Percentiles rank a stretch among this genome's conserved stretches.
Evolutionary conservation across 35 echinoderm and acorn worm species (phyloP).

Genomic region (Diadema setosum): DNA sequence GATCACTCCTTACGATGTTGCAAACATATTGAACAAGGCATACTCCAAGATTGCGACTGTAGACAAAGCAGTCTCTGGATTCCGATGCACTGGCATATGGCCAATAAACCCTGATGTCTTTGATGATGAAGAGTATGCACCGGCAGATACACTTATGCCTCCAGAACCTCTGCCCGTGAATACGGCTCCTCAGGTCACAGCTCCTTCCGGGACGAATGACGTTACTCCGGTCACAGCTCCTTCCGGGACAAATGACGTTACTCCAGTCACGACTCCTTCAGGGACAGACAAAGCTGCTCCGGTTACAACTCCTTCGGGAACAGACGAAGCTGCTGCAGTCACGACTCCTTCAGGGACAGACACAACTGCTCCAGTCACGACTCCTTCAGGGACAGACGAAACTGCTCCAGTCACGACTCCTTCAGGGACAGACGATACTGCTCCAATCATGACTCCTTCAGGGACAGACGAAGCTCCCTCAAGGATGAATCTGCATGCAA

Average conservation of each 20-base stretch:
- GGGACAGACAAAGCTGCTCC: background rate
- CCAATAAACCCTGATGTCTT: constrained; percentile 58
- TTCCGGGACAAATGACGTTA: background rate
- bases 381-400: too few relatives aligned
- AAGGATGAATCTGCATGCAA: too few relatives aligned
- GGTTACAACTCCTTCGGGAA: background rate
- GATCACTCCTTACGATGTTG: constrained; percentile 52
- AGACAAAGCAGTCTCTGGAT: constrained; percentile 33
- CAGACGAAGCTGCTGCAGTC: too few relatives aligned
- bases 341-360: too few relatives aligned
- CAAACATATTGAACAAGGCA: constrained; percentile 21
- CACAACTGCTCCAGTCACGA: too few relatives aligned
- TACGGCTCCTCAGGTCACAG: background rate
- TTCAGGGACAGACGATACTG: too few relatives aligned
- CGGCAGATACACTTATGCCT: background rate
- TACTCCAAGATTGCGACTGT: background rate
- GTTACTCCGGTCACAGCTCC: background rate
- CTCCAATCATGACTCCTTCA: too few relatives aligned
- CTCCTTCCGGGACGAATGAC: too few relatives aligned
- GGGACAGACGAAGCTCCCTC: too few relatives aligned
- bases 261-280: background rate
- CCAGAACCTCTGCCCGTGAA: background rate
- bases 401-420: too few relatives aligned
- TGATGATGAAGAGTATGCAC: constrained; percentile 43
- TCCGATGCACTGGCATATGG: constrained; percentile 39